Base-by-base conservation (phyloP, 53 echinoderm and acorn worm genomes). In the Apostichopus leukothele region DNA sequence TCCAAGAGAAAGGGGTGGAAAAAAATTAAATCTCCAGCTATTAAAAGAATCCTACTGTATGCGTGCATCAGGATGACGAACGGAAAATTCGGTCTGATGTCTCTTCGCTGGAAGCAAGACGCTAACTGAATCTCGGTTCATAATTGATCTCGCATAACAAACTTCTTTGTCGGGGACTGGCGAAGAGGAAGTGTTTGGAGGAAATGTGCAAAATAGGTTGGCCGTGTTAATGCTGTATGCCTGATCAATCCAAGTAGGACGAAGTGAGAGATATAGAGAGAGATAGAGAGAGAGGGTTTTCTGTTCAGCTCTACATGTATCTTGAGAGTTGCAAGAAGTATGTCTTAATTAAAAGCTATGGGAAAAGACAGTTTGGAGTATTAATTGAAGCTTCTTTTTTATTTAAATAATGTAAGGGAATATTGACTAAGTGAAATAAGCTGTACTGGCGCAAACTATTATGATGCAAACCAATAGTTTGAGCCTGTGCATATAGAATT, bases 221-320 rank as follows among this genome's bases (percentile, higher is more conserved):
- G 81, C 57, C 81, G n/a, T 22, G 81, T 81, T 81, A 55, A 81
- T 59, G 59, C 81, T 55, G 59, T 16, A 21, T 81, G 54, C 55
- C 54, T 81, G 81, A 81, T 81, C 81, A 59, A 81, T 81, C 50
- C 54, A 81, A 81, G 81, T 81, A 21, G 81, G 81, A n/a, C 60
- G 18, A 22, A 59, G 9, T 18, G 55, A 81, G 50, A 81, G 77
- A 77, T 52, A 39, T 3, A 39, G 39, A 39, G 39, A 39, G 3
- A 39, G 39, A 39, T 39, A 39, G 39, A 39, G 39, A 25, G 25
- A 25, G 25, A 39, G 0, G 57, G 7, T 57, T 57, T 9, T 57
- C 57, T 57, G 57, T 57, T 57, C 57, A 57, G 57, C 57, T 57
- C 7, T 8, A 57, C 7, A 57, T 5, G 7, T 57, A 10, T 7